Evolutionary conservation across 1,140 invertebrate species (phyloP), one percentile per base, ranked within the genome.

Genomic region (Rhagoletis pomonella): DNA sequence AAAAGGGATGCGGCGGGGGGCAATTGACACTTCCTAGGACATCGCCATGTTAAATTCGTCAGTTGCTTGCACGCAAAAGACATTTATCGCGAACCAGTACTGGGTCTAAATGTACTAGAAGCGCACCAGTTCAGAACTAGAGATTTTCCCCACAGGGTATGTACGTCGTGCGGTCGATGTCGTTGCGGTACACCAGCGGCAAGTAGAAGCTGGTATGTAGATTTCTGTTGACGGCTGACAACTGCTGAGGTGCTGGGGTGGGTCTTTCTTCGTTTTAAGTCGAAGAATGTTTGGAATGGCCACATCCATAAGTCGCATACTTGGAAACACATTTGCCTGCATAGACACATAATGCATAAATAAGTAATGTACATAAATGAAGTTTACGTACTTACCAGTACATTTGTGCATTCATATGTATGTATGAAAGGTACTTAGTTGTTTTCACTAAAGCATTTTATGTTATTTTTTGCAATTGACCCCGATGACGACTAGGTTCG

Each of bases 381-480:
- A 9, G 55, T 81, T 81, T 55, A n/a, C 73, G 50, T 81, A 29
- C 29, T 29, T 29, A 29, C 29, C 29, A 29, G 29, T 29, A 29
- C 29, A 29, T 29, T 29, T 29, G 29, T 29, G 29, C 29, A 29
- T 29, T 29, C 29, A 29, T 29, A 29, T 29, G 29, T 29, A 81
- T 81, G 47, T 55, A 17, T 81, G 10, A 81, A 81, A 81, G n/a
- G 44, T 81, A 55, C 73, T 55, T 81, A 10, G 73, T 81, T 81
- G 47, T 50, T n/a, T 81, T 55, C 73, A 81, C 55, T 81, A 55
- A 19, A 50, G 47, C 73, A 81, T 73, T 73, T 73, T 73, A 73
- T 73, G 67, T 17, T 73, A 17, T 7, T 12, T 55, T 81, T 81
- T 55, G 73, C 73, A 81, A 55, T 81, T 81, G 73, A 81, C 73